Evolutionary conservation across 1,140 invertebrate genomes (phyloP).

Genomic region (Bombus confusus): DNA sequence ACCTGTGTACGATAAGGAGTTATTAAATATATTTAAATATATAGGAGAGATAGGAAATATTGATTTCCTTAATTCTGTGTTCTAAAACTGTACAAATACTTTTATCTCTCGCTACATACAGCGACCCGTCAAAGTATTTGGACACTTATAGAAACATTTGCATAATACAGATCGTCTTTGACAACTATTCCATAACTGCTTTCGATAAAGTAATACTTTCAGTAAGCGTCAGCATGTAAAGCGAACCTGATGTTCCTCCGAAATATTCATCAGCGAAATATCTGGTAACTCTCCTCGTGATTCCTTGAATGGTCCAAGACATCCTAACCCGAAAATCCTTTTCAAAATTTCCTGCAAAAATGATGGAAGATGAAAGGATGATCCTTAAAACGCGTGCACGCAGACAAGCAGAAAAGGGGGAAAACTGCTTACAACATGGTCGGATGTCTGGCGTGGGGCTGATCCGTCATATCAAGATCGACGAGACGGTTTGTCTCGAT

Average conservation of each 20-base stretch:
- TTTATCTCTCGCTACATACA: too few species aligned
- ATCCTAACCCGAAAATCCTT: background rate
- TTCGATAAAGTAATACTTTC: background rate
- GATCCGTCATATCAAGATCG: slow-evolving; percentile 43
- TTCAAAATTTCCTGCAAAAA: background rate
- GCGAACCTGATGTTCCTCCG: background rate
- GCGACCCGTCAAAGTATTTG: too few species aligned
- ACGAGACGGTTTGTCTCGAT: slow-evolving; percentile 6
- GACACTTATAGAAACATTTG: too few species aligned
- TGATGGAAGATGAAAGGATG: background rate
- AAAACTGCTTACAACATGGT: slow-evolving; percentile 16
- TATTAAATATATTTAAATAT: too few species aligned
- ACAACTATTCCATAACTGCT: background rate
- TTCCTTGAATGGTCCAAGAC: background rate
- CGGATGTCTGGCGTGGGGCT: background rate
- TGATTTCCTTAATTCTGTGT: too few species aligned
- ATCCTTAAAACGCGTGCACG: background rate
- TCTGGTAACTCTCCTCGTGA: background rate
- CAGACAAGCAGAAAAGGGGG: background rate
- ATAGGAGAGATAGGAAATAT: too few species aligned
- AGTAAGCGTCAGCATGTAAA: background rate
- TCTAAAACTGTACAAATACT: too few species aligned
- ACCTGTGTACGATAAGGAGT: too few species aligned
- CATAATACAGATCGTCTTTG: background rate
- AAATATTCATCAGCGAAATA: background rate